These are phyloP conservation scores for Rhopalosiphum padi DNA, from an alignment of 1,140 invertebrate species.

Conservation along the genomic window DNA sequence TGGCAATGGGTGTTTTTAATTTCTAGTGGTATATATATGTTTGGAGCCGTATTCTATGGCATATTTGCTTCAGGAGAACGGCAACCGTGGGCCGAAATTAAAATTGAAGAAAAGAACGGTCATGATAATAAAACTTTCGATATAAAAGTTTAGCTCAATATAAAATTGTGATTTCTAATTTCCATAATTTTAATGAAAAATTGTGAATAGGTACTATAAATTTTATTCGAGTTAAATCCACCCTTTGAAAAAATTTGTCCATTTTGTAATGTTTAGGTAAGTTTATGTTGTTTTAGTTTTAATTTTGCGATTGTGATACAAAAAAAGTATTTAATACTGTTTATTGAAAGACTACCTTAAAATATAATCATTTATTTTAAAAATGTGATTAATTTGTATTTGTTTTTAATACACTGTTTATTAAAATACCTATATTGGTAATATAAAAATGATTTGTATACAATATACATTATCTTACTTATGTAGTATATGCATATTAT, in stretches of 20 bases:
- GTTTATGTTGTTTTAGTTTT: background rate
- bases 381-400: background rate
- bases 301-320: background rate
- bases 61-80: slow-evolving; percentile 67
- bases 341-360: background rate
- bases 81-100: slow-evolving; percentile 64
- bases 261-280: background rate
- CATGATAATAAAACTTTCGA: slow-evolving; percentile 22
- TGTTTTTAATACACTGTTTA: background rate
- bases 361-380: slow-evolving; percentile 23
- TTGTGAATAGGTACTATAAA: background rate
- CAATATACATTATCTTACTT: background rate
- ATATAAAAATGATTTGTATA: background rate
- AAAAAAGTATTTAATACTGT: background rate
- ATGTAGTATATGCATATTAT: background rate
- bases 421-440: background rate
- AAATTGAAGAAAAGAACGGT: slow-evolving; percentile 9
- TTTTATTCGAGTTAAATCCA: background rate
- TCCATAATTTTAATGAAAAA: background rate
- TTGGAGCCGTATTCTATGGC: slow-evolving; percentile 66
- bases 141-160: background rate
- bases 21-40: slow-evolving; percentile 65
- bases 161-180: background rate
- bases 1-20: slow-evolving; percentile 69
- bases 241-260: background rate